phyloP scores from a whole-genome alignment of 2,888 invertebrate genomes.

The Prostheceraeus crozeri region DNA sequence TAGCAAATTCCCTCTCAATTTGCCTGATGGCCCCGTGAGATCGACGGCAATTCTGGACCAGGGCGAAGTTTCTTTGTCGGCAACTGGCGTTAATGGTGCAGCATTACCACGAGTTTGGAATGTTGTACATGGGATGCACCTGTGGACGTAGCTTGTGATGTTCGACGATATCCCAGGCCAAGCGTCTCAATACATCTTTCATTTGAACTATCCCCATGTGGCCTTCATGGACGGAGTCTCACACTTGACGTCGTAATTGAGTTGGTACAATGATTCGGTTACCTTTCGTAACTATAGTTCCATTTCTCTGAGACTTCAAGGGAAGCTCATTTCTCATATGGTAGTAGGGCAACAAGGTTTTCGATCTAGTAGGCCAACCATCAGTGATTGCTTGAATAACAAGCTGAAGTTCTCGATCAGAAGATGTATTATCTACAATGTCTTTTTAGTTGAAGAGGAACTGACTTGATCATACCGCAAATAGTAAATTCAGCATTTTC shows the following conservation, averaged over 20 bases:
- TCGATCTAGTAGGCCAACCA: background rate
- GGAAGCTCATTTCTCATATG: background rate
- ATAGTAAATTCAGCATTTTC: background rate
- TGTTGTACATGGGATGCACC: too few species aligned
- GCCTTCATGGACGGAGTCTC: too few species aligned
- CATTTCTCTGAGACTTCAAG: background rate
- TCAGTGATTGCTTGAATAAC: background rate
- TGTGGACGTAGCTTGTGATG: too few species aligned
- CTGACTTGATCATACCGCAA: background rate
- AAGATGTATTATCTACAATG: background rate
- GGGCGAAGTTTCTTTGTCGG: background rate
- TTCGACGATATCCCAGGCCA: too few species aligned
- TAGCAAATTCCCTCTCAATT: background rate
- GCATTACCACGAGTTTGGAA: too few species aligned
- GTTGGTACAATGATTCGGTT: background rate
- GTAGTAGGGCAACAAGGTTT: background rate
- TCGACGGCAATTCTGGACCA: conserved; percentile 4
- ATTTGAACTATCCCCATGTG: too few species aligned
- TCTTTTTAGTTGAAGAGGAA: background rate
- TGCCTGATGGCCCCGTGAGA: conserved; percentile 6
- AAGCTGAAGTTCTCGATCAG: background rate
- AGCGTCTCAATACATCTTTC: too few species aligned
- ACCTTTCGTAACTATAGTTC: background rate
- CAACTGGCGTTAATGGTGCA: conserved; percentile 3
- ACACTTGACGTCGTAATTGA: background rate